Percentiles rank a stretch among this genome's conserved stretches.
These are phyloP conservation scores for Rhinophrynus dorsalis DNA, from an alignment of 2,797 vertebrate species.

Conservation along the genomic window DNA sequence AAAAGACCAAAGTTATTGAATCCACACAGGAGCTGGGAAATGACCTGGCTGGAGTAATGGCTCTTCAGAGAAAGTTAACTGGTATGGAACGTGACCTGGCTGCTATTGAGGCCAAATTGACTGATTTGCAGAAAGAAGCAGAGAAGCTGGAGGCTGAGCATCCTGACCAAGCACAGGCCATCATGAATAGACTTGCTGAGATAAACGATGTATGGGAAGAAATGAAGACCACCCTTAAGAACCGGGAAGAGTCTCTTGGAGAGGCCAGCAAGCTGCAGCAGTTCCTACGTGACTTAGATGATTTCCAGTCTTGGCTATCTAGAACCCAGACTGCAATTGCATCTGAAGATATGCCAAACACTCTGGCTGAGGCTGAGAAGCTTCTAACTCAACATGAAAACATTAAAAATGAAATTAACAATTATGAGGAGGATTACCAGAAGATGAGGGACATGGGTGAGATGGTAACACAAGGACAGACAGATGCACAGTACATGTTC, in stretches of 20 bases:
- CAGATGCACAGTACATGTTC: conserved; percentile 97
- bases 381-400: conserved; percentile 92
- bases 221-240: conserved; percentile 93
- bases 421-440: conserved; percentile 98
- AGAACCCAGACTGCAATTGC: conserved; percentile 94
- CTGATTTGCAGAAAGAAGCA: conserved; percentile 88
- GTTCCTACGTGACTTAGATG: conserved; percentile 93
- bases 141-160: conserved; percentile 87
- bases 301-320: conserved; percentile 98
- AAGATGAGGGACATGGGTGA: conserved; percentile 99
- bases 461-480: conserved; percentile 96
- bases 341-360: conserved; percentile 97
- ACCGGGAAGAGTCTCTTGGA: conserved; percentile 91
- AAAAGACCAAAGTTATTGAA: conserved; percentile 98
- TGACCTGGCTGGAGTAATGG: conserved; percentile 93
- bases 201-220: conserved; percentile 92
- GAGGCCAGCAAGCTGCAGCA: conserved; percentile 98
- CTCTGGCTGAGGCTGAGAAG: conserved; percentile 91
- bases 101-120: conserved; percentile 93
- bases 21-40: conserved; percentile 97
- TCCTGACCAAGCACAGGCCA: conserved; percentile 89
- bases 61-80: conserved; percentile 93
- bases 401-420: conserved; percentile 95
- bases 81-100: conserved; percentile 96
- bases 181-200: conserved; percentile 85